A percentile compares a stretch with the other conserved stretches of the same genome.
These are phyloP conservation scores for Clostera curtula DNA, from an alignment of 2,888 invertebrate species.

Conservation along the genomic window DNA sequence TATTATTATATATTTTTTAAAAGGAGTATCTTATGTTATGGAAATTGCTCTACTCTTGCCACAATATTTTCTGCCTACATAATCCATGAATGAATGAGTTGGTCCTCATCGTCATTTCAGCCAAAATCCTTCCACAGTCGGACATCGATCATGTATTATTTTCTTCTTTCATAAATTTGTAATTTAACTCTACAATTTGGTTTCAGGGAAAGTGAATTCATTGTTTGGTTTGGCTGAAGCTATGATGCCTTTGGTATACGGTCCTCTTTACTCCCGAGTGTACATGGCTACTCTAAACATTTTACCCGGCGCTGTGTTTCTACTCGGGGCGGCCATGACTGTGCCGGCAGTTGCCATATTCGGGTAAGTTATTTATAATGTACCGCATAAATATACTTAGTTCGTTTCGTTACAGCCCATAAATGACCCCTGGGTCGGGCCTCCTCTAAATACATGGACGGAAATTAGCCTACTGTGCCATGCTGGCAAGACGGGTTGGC, in stretches of 20 bases:
- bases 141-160: too few relatives aligned
- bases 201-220: constrained; percentile 82
- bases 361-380: constrained; percentile 47
- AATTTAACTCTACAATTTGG: too few relatives aligned
- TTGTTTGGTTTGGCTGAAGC: constrained; percentile 83
- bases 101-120: too few relatives aligned
- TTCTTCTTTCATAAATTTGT: too few relatives aligned
- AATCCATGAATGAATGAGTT: too few relatives aligned
- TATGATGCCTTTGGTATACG: constrained; percentile 82
- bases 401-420: neutral
- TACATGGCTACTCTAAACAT: constrained; percentile 79
- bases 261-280: constrained; percentile 81
- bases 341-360: constrained; percentile 80
- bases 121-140: too few relatives aligned
- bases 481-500: too few relatives aligned
- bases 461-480: too few relatives aligned
- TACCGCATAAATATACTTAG: neutral
- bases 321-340: constrained; percentile 79
- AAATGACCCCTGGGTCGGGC: neutral
- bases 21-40: too few relatives aligned
- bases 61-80: too few relatives aligned
- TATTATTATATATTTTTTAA: too few relatives aligned
- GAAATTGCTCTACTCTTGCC: too few relatives aligned
- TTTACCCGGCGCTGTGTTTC: constrained; percentile 80
- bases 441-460: neutral